phyloP scores from a whole-genome alignment of 2,797 vertebrate genomes.

The Enoplosus armatus region DNA sequence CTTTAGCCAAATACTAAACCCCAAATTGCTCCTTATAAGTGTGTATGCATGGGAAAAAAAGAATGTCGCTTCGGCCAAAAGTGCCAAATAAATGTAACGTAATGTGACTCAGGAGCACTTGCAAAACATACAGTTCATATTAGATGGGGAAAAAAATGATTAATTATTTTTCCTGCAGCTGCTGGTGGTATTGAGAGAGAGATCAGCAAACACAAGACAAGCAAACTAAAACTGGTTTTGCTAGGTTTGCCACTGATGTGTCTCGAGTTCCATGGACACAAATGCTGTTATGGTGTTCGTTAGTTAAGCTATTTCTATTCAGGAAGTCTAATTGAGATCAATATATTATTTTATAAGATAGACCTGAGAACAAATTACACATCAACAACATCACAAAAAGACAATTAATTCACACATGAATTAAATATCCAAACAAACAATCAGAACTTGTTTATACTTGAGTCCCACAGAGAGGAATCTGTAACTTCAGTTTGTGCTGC shows the following conservation, averaged over 20 bases:
- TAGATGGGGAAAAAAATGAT: neutral
- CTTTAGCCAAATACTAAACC: neutral
- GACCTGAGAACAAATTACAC: neutral
- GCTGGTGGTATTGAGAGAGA: neutral
- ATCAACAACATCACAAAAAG: neutral
- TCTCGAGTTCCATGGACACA: neutral
- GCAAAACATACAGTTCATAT: neutral
- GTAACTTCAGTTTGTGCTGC: neutral
- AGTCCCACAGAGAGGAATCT: neutral
- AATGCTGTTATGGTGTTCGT: neutral
- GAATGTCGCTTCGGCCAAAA: neutral
- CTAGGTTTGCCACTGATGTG: neutral
- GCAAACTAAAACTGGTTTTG: slow-evolving; percentile 10
- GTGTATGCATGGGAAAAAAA: neutral
- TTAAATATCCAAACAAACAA: slow-evolving; percentile 5
- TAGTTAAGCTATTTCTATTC: neutral
- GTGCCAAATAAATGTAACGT: neutral
- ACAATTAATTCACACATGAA: neutral
- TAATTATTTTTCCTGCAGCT: neutral
- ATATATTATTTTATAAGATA: neutral
- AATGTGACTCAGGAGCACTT: neutral
- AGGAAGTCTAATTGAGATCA: neutral
- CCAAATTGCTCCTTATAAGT: neutral
- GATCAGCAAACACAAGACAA: slow-evolving; percentile 34
- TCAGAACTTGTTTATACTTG: neutral